Evolutionary conservation across 2,888 invertebrate species (phyloP), one percentile per base, ranked within the genome.

Genomic region (Spodoptera littoralis): DNA sequence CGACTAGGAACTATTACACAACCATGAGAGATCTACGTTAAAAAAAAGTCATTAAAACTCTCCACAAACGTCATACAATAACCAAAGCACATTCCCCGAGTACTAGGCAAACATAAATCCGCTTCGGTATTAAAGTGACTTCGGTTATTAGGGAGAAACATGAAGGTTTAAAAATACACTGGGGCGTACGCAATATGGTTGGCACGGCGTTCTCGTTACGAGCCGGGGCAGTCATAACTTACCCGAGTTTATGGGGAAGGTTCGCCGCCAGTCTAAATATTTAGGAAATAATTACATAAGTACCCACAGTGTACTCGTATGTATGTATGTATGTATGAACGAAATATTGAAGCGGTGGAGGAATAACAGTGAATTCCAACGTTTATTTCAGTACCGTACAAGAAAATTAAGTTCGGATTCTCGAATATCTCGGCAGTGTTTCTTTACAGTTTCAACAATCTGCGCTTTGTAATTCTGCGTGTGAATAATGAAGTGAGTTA

Each of bases 241-340:
- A 83, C 81, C 60, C 65, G 82, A 86, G 81, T 90, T 90, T 90
- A 90, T 85, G 87, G 81, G 79, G 58, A 77, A 79, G 81, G 84
- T 77, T 80, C 78, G 77, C 82, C 83, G 76, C 77, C 78, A 81
- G 85, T 76, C 88, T 88, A 88, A 89, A 90, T 90, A 89, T 90
- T 89, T 89, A 88, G 85, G 85, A 81, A 87, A 89, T 89, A 90
- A 89, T 89, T 88, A 89, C 82, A 84, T 82, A 84, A 85, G 84
- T 85, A 84, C 77, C 74, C 73, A 74, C 79, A 72, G 66, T 67
- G 66, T 65, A 67, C 36, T 36, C 36, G 36, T 66, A 63, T 68
- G 60, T 43, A 18, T 18, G 60, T 43, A 18, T 18, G 18, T 18
- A 51, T 61, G 73, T 76, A 74, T 76, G 70, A 58, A 72, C 61